Conservation (phyloP, 2,113 vertebrate species). For the Coptodon bakossiorum region DNA sequence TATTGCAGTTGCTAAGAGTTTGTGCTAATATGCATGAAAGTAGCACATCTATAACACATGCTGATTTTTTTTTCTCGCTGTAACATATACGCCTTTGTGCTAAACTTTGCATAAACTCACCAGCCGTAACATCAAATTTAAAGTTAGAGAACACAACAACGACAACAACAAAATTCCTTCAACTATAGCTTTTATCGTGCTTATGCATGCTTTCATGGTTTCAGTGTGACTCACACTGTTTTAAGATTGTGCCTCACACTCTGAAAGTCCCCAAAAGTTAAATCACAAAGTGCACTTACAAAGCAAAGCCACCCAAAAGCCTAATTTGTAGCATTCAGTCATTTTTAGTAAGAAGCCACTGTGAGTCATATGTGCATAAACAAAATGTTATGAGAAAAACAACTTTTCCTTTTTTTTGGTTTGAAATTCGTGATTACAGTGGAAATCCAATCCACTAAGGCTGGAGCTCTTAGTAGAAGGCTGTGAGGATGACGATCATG, state of each 20-base stretch:
- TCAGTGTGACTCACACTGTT: constrained; percentile 19
- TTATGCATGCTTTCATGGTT: neutral
- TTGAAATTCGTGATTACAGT: neutral
- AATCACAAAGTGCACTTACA: constrained; percentile 15
- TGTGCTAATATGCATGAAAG: neutral
- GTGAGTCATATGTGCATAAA: neutral
- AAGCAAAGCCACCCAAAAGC: neutral
- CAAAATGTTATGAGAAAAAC: neutral
- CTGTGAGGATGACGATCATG: neutral
- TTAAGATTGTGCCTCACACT: neutral
- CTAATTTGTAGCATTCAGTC: constrained; percentile 9
- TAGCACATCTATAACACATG: neutral
- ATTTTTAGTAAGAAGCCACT: neutral
- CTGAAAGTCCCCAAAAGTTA: neutral
- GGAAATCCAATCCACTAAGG: neutral
- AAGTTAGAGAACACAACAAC: neutral
- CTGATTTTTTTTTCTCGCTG: accelerated
- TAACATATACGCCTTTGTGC: neutral
- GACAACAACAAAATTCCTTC: neutral
- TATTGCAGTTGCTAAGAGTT: neutral
- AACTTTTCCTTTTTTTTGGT: neutral
- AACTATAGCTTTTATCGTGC: neutral
- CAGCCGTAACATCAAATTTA: neutral
- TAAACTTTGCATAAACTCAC: neutral
- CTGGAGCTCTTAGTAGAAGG: neutral